Base-by-base conservation (phyloP, 2,113 vertebrate species). In the Orthonyx spaldingii region DNA sequence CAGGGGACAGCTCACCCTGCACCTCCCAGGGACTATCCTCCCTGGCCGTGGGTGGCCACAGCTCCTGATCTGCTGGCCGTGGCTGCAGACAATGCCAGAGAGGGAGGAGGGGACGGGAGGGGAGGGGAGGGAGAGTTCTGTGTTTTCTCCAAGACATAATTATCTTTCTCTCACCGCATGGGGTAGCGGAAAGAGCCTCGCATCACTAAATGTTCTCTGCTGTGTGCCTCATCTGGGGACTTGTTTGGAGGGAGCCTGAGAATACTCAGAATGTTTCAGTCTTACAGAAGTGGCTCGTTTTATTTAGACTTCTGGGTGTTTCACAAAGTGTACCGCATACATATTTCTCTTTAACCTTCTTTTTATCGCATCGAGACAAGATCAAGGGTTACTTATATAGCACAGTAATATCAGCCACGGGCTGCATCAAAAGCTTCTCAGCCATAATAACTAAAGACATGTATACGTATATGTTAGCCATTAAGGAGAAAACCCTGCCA, bases 401-500 rank as follows among this genome's bases (percentile, higher is more conserved):
- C 94, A 91, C 80, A 96, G 53, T 71, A 87, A 77, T 64, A 94
- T 32, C 92, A 93, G 95, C 96, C 93, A 96, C 28, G 26, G 96
- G 96, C 94, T 94, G 94, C 41, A 10, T 96, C 86, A 61, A 49
- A 66, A 85, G 80, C 89, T 92, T 81, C 85, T 76, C 85, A 93
- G 49, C 84, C 80, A 32, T 97, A 96, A 93, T 92, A 81, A 63
- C 53, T 65, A 8, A 76, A 91, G 92, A 96, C 88, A 80, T 77
- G 65, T 94, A 95, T 96, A 96, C 7, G 9, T 95, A 87, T 79
- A 89, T 89, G 95, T 92, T 60, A 93, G 92, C 81, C 86, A 96
- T 96, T 93, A 96, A 95, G 92, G 92, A 94, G 88, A 92, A 95
- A 93, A 96, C 78, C 83, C 90, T 97, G 94, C 86, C 95, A 96